Conservation (phyloP, 2,888 invertebrate genomes). For the Meganola albula region DNA sequence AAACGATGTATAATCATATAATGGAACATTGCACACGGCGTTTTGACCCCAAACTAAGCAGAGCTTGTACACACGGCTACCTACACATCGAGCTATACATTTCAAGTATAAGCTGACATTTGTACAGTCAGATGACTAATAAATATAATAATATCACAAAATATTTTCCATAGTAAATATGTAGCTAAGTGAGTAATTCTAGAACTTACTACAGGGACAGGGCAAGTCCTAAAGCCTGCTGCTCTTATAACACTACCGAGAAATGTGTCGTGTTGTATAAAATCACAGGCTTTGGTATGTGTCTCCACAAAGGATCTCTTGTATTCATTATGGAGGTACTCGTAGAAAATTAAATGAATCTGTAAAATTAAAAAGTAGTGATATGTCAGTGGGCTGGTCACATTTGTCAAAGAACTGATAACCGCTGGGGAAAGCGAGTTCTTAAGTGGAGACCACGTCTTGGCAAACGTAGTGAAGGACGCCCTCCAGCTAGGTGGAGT, state of each 20-base stretch:
- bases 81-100: background rate
- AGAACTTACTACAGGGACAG: slow-evolving; percentile 5
- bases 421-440: too few species aligned
- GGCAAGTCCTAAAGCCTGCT: slow-evolving; percentile 1
- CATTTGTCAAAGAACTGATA: background rate
- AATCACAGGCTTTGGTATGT: slow-evolving; percentile 3
- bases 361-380: background rate
- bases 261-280: slow-evolving; percentile 3
- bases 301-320: slow-evolving; percentile 9
- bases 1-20: too few species aligned
- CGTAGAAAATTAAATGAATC: slow-evolving; percentile 6
- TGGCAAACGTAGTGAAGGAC: background rate
- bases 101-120: background rate
- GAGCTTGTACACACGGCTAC: background rate
- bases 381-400: background rate
- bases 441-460: too few species aligned
- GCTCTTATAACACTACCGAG: background rate
- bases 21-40: background rate
- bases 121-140: background rate
- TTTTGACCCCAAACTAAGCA: background rate
- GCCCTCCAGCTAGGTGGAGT: background rate
- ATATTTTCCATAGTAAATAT: too few species aligned
- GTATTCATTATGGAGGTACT: slow-evolving; percentile 12
- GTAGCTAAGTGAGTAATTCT: slow-evolving; percentile 5
- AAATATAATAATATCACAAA: background rate